Evolutionary conservation across 2,113 vertebrate genomes (phyloP), one percentile per base, ranked within the genome.

Genomic region (Candoia aspera): DNA sequence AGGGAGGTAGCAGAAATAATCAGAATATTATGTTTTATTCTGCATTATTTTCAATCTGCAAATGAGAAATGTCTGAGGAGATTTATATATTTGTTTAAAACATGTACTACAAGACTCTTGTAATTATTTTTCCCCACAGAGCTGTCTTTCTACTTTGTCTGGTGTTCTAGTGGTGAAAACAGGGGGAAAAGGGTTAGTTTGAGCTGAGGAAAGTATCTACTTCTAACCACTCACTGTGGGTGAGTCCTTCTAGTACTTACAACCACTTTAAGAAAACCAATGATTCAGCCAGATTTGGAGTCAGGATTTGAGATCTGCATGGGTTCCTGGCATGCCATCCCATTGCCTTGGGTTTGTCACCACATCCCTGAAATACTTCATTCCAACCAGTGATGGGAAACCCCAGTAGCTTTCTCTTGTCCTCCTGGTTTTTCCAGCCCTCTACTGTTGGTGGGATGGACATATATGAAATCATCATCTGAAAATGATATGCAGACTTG

Each of bases 11-110:
- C 86, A 29, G 2, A 73, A 92, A 91, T 19, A 15, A 49, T 23
- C 29, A 83, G 54, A 10, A n/a, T 91, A 68, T 42, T 90, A 9
- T 68, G 85, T 55, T 92, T 92, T 89, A 62, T 91, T 58, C 64
- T 73, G 85, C 53, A 58, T 87, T 87, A 53, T 37, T 59, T 1
- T 24, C 11, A 64, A 0, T 79, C 42, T 73, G 37, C 9, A 42
- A 5, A 59, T 92, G 42, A 91, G 84, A 94, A 88, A 1, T 68
- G 15, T 90, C 57, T 37, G 33, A 90, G 89, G 4, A 89, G 29
- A 21, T 85, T 89, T 92, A 55, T 42, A 9, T 9, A 83, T 54
- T 24, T 89, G 1, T 6, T 92, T 86, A 58, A 91, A 37, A 90
- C 0, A 54, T 54, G 15, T 89, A 15, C 55, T 24, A 6, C 92